Percentiles rank a stretch among this genome's conserved stretches.
phyloP scores from a whole-genome alignment of 2,888 invertebrate genomes.

The Labia minor region DNA sequence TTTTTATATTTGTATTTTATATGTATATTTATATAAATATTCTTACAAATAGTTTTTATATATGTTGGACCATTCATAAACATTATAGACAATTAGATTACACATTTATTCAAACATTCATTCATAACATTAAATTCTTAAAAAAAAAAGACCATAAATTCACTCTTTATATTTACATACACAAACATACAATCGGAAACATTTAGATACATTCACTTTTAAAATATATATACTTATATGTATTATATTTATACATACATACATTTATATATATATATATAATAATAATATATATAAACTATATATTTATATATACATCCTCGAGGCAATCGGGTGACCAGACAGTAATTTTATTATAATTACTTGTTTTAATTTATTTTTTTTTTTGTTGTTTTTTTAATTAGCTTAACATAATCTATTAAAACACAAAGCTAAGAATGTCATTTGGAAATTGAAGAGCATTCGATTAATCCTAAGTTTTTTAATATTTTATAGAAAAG shows the following conservation, averaged over 20 bases:
- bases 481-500: not conserved
- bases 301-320: not conserved
- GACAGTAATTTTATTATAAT: constrained; percentile 2
- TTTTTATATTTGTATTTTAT: too few species aligned
- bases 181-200: too few species aligned
- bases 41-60: not conserved
- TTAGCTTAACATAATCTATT: not conserved
- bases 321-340: constrained; percentile 13
- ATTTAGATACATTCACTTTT: not conserved
- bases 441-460: not conserved
- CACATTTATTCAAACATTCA: not conserved
- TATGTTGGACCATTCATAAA: not conserved
- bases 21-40: not conserved
- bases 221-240: constrained; percentile 13
- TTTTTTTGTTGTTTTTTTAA: too few species aligned
- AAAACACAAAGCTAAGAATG: not conserved
- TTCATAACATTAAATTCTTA: not conserved
- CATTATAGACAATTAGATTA: not conserved
- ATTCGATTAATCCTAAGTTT: not conserved
- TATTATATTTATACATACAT: too few species aligned
- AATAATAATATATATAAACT: constrained; percentile 8
- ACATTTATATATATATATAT: not conserved
- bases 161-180: constrained; percentile 1
- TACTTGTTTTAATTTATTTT: too few species aligned
- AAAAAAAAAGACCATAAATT: not conserved